phyloP scores from a whole-genome alignment of 1,140 invertebrate species.

The Caenorhabditis inopinata region DNA sequence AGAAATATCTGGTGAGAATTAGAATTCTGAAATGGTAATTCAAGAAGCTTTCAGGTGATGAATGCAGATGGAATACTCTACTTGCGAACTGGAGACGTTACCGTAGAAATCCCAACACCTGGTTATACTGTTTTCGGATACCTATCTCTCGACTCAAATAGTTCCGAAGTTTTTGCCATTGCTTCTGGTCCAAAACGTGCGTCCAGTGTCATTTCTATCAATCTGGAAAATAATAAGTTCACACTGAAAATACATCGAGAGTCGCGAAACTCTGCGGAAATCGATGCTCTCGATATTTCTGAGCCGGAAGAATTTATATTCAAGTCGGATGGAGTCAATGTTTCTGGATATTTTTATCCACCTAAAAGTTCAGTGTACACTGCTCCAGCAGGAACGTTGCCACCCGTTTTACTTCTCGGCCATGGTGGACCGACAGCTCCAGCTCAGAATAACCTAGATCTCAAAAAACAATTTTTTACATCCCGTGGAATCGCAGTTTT shows the following conservation, averaged over 20 bases:
- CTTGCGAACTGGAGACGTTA: not conserved
- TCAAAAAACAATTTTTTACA: conserved; percentile 68
- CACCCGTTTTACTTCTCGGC: conserved; percentile 67
- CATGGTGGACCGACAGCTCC: conserved; percentile 68
- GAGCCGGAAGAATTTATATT: conserved; percentile 64
- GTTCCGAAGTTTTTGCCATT: conserved; percentile 19
- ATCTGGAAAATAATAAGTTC: conserved; percentile 8
- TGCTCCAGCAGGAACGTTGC: conserved; percentile 60
- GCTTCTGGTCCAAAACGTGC: conserved; percentile 42
- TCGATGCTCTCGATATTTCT: conserved; percentile 65
- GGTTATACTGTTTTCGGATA: conserved; percentile 38
- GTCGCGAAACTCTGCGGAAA: conserved; percentile 36
- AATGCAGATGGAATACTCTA: conserved; percentile 55
- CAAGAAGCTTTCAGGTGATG: conserved; percentile 30
- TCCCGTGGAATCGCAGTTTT: conserved; percentile 68
- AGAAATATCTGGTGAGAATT: conserved; percentile 35
- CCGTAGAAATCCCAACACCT: not conserved
- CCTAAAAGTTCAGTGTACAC: conserved; percentile 66
- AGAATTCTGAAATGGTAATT: not conserved
- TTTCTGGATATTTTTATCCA: conserved; percentile 66
- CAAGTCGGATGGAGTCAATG: conserved; percentile 57
- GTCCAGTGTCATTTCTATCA: conserved; percentile 41
- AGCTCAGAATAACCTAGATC: conserved; percentile 56
- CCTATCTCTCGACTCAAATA: conserved; percentile 19
- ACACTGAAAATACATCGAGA: conserved; percentile 38